Evolutionary conservation across 1,140 invertebrate species (phyloP).

Genomic region (Andricus grossulariae): DNA sequence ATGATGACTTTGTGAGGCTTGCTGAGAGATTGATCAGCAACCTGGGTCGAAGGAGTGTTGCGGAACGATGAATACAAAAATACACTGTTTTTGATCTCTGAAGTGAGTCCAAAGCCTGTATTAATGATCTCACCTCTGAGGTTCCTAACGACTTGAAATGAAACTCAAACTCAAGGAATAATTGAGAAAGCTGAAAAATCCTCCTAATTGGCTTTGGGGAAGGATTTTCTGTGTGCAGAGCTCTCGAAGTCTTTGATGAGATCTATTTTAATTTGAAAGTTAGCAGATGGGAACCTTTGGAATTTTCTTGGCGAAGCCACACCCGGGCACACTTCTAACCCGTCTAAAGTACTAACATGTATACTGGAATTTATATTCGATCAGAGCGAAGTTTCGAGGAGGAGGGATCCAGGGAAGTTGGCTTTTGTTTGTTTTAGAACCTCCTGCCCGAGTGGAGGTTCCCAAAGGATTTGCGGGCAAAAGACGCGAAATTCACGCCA

Average conservation of each 20-base stretch:
- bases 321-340: background rate
- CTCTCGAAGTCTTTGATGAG: constrained; percentile 28
- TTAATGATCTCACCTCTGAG: too few species aligned
- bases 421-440: constrained; percentile 49
- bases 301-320: constrained; percentile 16
- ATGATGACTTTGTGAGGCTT: too few species aligned
- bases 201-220: background rate
- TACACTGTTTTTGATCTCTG: too few species aligned
- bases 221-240: constrained; percentile 17
- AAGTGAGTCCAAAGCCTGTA: too few species aligned
- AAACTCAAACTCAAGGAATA: constrained; percentile 11
- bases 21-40: too few species aligned
- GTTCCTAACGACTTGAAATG: background rate
- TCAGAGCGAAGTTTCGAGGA: constrained; percentile 45
- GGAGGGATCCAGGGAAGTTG: constrained; percentile 40
- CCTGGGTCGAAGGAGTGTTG: too few species aligned
- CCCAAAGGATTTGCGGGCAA: constrained; percentile 50
- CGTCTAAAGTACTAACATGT: background rate
- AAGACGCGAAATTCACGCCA: constrained; percentile 46
- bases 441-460: constrained; percentile 26
- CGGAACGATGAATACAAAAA: too few species aligned
- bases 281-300: constrained; percentile 10
- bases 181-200: constrained; percentile 22
- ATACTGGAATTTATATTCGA: constrained; percentile 49
- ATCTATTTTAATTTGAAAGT: constrained; percentile 29